Percentiles rank a stretch among this genome's conserved stretches.
phyloP scores from a whole-genome alignment of 2,888 invertebrate genomes.

The Xanthorhoe designata region DNA sequence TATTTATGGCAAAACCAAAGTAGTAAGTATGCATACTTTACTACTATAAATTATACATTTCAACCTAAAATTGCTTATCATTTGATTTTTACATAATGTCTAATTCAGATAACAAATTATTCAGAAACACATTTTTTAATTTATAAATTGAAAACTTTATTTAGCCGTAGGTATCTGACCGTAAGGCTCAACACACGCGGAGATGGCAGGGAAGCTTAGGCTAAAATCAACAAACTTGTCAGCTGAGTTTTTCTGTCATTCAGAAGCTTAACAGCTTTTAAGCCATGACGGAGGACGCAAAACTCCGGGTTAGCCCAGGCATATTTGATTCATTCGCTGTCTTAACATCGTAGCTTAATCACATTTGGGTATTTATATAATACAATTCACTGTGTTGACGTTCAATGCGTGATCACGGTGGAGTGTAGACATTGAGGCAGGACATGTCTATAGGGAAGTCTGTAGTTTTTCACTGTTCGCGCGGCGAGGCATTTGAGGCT shows the following conservation, averaged over 20 bases:
- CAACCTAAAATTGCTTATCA: background rate
- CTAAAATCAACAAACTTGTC: no score
- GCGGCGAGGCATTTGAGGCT: constrained; percentile 95
- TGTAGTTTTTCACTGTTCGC: constrained; percentile 90
- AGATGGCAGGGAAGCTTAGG: no score
- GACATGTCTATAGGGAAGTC: constrained; percentile 86
- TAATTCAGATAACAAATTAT: no score
- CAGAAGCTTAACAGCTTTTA: no score
- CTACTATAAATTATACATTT: no score
- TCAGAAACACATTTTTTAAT: no score
- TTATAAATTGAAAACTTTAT: no score
- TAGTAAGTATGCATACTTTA: background rate
- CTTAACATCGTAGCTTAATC: background rate
- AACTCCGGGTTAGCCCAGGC: no score
- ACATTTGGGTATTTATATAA: background rate
- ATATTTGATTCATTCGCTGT: background rate
- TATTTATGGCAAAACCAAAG: constrained; percentile 2
- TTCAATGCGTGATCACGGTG: constrained; percentile 78
- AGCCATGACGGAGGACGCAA: no score
- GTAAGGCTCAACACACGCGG: no score
- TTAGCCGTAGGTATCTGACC: no score
- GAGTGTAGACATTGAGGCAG: constrained; percentile 84
- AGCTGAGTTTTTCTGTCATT: no score
- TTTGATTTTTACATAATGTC: background rate
- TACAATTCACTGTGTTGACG: constrained; percentile 10